phyloP scores from a whole-genome alignment of 2,113 vertebrate species.

The Speoplatyrhinus poulsoni region DNA sequence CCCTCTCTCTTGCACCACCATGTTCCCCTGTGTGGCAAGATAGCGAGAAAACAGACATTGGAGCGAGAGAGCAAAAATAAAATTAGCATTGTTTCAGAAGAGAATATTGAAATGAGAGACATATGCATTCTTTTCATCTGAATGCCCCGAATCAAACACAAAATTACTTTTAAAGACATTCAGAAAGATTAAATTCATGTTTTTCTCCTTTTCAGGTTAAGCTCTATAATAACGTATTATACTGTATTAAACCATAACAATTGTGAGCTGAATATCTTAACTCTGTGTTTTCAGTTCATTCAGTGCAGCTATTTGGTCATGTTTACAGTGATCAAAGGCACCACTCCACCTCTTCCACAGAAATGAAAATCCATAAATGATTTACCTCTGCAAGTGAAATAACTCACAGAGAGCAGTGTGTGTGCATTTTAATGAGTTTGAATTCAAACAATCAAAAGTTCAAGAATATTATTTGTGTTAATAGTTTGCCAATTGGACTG shows the following conservation, averaged over 20 bases:
- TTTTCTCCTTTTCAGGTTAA: slow-evolving; percentile 11
- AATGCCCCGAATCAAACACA: background rate
- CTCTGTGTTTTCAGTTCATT: slow-evolving; percentile 41
- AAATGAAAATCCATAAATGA: slow-evolving; percentile 65
- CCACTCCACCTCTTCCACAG: slow-evolving; percentile 41
- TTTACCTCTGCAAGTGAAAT: slow-evolving; percentile 70
- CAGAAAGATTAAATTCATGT: slow-evolving; percentile 17
- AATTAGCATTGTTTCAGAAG: no score
- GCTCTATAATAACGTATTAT: background rate
- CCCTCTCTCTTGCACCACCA: no score
- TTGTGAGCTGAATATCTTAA: slow-evolving; percentile 30
- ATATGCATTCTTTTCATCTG: no score
- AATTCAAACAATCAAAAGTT: slow-evolving; percentile 43
- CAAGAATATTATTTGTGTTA: slow-evolving; percentile 58
- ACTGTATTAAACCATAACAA: background rate
- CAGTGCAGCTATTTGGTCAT: slow-evolving; percentile 39
- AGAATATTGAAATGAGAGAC: background rate
- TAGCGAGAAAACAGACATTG: slow-evolving; percentile 10
- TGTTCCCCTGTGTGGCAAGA: slow-evolving; percentile 26
- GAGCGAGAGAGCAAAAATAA: background rate
- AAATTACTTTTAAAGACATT: background rate
- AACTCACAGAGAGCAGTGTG: slow-evolving; percentile 50
- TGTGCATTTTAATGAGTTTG: slow-evolving; percentile 58
- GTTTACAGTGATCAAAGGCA: slow-evolving; percentile 67
- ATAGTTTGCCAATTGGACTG: slow-evolving; percentile 56